Conservation (phyloP, 2,797 vertebrate genomes). For the Sarcophilus harrisii region DNA sequence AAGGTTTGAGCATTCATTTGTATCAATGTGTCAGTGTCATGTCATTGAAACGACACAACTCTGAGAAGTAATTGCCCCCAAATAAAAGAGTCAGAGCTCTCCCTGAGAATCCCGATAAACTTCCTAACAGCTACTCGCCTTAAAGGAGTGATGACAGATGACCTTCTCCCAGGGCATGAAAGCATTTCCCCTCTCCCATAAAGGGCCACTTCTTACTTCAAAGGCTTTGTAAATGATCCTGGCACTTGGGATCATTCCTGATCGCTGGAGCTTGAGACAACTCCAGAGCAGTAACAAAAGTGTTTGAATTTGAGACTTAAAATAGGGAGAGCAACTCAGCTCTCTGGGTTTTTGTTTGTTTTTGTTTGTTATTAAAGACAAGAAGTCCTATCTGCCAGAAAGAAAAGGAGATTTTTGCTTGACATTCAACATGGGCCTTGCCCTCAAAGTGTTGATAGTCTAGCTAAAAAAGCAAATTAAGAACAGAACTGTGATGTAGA, state of each 20-base stretch:
- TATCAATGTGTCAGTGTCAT: constrained; percentile 53
- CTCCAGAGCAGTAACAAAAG: neutral
- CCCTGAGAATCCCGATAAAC: constrained; percentile 72
- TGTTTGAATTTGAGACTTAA: neutral
- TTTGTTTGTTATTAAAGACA: constrained; percentile 22
- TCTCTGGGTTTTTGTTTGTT: neutral
- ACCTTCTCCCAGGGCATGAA: constrained; percentile 29
- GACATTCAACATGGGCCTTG: neutral
- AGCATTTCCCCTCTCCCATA: constrained; percentile 47
- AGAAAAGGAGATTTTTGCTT: neutral
- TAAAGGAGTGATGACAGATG: constrained; percentile 55
- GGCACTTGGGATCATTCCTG: neutral
- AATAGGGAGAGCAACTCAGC: neutral
- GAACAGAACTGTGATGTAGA: neutral
- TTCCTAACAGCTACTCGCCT: constrained; percentile 41
- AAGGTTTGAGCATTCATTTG: constrained; percentile 59
- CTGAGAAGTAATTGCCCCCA: constrained; percentile 60
- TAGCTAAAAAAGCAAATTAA: neutral
- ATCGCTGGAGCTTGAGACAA: neutral
- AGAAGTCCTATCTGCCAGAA: constrained; percentile 19
- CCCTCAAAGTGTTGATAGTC: neutral
- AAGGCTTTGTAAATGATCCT: constrained; percentile 29
- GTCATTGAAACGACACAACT: constrained; percentile 6
- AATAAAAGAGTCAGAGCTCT: neutral
- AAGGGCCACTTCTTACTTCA: constrained; percentile 21